Evolutionary conservation across 2,113 vertebrate species (phyloP), one percentile per base, ranked within the genome.

Genomic region (Alethe castanea): DNA sequence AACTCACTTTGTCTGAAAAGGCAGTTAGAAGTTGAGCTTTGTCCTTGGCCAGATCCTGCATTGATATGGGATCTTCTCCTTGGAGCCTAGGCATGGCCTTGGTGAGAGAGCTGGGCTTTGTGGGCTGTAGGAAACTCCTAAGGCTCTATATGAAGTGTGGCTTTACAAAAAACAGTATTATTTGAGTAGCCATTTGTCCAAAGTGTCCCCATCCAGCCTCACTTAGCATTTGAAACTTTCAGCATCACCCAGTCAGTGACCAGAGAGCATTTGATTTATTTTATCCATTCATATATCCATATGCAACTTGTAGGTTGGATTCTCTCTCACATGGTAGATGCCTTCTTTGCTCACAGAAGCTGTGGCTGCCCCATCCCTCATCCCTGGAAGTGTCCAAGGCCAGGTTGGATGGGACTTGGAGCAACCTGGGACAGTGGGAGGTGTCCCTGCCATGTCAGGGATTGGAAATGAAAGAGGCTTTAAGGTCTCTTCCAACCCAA

Each of bases 321-420:
- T 66, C n/a, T 66, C 40, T 66, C 61, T 79, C 25, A 1, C 3
- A 3, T 0, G 0, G n/a, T 36, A 57, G 36, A 16, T 67, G 26
- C 47, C 7, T 31, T 13, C 35, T 69, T 54, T 69, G 17, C 54
- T 66, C 78, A 54, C n/a, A 67, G 24, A 25, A 40, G 8, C 12
- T 82, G 35, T 54, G 40, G 25, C 47, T 76, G 25, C 17, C n/a
- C 38, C 19, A 33, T 45, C 17, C 28, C 45, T 82, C 23, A n/a
- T 45, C 20, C 29, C 40, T 90, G 25, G 16, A 19, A 69, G 20
- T 48, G 25, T 42, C 2, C 40, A 31, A 69, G 70, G 47, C 38
- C 17, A 13, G 31, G 15, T 0, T 61, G n/a, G 29, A 61, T 1
- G 1, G 29, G 18, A 11, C 14, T 74, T 76, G 47, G 25, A 60